Conservation (phyloP, 2,113 vertebrate genomes). For the Vicugna pacos region DNA sequence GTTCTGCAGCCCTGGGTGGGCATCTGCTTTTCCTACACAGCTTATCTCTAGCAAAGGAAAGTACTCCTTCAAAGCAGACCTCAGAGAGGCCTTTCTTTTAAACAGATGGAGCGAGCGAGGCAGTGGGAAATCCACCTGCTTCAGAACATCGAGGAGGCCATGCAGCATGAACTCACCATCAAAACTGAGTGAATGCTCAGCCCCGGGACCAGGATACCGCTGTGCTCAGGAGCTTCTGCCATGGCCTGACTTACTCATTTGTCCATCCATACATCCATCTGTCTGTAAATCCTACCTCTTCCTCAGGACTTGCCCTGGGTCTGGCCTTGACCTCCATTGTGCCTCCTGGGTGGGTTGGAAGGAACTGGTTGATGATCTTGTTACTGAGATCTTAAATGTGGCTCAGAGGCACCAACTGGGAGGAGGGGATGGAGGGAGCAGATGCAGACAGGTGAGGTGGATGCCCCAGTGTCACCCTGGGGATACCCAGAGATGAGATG, state of each 20-base stretch:
- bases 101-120: conserved; percentile 41
- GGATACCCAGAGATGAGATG: neutral
- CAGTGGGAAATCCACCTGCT: conserved; percentile 72
- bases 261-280: neutral
- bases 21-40: too few relatives aligned
- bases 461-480: neutral
- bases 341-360: fast-evolving
- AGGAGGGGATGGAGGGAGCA: too few relatives aligned
- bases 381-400: neutral
- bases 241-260: neutral
- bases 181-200: fast-evolving
- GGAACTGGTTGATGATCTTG: too few relatives aligned
- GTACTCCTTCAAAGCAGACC: neutral
- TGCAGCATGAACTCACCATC: conserved; percentile 64
- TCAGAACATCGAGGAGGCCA: conserved; percentile 68
- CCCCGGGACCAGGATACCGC: fast-evolving
- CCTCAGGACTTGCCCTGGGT: neutral
- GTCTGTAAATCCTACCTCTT: neutral
- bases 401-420: fast-evolving
- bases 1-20: neutral
- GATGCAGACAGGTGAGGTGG: neutral
- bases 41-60: neutral
- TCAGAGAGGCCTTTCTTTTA: neutral
- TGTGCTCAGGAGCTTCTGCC: neutral
- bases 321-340: neutral